These are phyloP conservation scores for Galerucella pusilla DNA, from an alignment of 2,888 invertebrate genomes.

Conservation along the genomic window DNA sequence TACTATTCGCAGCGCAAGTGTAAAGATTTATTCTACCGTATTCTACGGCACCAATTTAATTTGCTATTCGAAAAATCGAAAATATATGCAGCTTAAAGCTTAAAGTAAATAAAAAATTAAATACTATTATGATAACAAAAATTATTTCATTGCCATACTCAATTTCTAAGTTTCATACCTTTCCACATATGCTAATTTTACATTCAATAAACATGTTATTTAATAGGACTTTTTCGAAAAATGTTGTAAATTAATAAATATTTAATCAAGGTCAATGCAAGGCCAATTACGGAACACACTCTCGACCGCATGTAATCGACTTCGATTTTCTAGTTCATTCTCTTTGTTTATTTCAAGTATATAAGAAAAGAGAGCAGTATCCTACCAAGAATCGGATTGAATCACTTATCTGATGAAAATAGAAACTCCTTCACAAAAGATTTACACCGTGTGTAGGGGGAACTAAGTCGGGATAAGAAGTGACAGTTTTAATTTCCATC, in stretches of 20 bases:
- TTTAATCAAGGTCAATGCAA: constrained; percentile 13
- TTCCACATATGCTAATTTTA: not conserved
- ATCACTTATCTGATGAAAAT: constrained; percentile 22
- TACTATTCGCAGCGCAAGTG: too few species aligned
- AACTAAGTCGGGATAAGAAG: constrained; percentile 11
- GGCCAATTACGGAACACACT: constrained; percentile 3
- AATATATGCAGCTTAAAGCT: too few species aligned
- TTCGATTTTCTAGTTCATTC: not conserved
- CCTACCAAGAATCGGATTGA: constrained; percentile 7
- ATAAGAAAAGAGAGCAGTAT: constrained; percentile 13
- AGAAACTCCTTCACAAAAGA: constrained; percentile 33
- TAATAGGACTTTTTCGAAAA: not conserved
- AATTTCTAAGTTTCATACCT: too few species aligned
- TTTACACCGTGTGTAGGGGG: constrained; percentile 26
- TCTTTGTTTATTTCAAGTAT: constrained; percentile 4
- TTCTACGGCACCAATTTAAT: too few species aligned
- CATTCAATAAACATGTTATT: not conserved
- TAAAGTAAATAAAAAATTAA: too few species aligned
- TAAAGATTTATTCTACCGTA: too few species aligned
- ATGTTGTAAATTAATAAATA: not conserved
- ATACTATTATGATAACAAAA: too few species aligned
- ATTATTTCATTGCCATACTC: too few species aligned
- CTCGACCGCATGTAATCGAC: constrained; percentile 1
- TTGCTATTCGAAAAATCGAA: too few species aligned
- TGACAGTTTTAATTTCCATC: constrained; percentile 30